Conservation (phyloP, 2,113 vertebrate species). For the Neodon shergylaensis region DNA sequence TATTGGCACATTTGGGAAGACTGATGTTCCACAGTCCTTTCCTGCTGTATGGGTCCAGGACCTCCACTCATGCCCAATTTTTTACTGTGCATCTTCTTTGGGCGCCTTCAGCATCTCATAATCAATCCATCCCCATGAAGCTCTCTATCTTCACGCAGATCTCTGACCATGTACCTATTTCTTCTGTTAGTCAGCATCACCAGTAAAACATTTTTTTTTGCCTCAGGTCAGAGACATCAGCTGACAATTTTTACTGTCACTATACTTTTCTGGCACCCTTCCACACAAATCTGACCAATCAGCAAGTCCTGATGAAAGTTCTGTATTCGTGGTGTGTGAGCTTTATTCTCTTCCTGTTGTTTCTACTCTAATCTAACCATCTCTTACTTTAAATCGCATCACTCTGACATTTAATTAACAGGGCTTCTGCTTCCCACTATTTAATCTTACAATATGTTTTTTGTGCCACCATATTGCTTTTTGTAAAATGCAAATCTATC, state of each 20-base stretch:
- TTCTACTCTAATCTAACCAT: neutral
- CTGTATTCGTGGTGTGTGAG: neutral
- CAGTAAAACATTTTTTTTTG: neutral
- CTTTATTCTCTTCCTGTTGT: neutral
- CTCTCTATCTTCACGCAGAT: neutral
- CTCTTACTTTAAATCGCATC: neutral
- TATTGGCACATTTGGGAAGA: neutral
- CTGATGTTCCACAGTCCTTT: neutral
- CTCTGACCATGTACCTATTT: neutral
- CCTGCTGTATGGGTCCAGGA: neutral
- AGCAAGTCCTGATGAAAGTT: neutral
- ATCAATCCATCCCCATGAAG: neutral
- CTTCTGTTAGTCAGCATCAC: neutral
- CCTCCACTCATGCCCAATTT: neutral
- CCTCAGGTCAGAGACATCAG: neutral
- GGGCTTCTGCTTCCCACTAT: neutral
- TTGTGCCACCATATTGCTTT: conserved; percentile 26
- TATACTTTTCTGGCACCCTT: neutral
- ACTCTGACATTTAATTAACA: neutral
- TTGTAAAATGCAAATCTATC: conserved; percentile 2
- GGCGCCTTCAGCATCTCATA: neutral
- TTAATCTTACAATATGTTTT: neutral
- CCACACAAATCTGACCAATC: neutral
- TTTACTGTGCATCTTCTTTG: neutral
- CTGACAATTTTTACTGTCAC: neutral